These are phyloP conservation scores for Drosophila willistoni DNA, from an alignment of 1,140 invertebrate species.

Conservation along the genomic window DNA sequence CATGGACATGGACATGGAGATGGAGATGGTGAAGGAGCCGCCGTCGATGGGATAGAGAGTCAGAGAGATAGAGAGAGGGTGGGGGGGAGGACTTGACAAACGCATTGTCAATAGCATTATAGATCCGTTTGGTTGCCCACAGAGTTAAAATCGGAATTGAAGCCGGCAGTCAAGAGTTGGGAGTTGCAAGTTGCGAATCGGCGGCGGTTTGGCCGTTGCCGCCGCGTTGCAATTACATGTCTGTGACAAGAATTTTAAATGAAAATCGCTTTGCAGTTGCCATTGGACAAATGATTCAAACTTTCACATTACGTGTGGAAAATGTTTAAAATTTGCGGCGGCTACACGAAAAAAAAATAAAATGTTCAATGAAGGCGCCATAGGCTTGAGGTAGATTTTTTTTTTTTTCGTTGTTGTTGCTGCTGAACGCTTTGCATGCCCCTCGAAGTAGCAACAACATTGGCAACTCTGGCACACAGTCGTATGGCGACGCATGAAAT, in stretches of 20 bases:
- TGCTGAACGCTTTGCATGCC: constrained; percentile 69
- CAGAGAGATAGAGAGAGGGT: not conserved
- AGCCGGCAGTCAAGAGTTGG: constrained; percentile 14
- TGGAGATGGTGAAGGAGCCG: constrained; percentile 15
- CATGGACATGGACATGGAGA: not conserved
- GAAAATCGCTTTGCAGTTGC: constrained; percentile 63
- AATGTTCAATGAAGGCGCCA: constrained; percentile 62
- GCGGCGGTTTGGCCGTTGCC: constrained; percentile 25
- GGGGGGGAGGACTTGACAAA: constrained; percentile 71
- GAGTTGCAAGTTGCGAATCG: constrained; percentile 51
- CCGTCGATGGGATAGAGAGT: not conserved
- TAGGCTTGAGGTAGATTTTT: constrained; percentile 43
- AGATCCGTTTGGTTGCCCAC: constrained; percentile 59
- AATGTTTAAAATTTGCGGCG: constrained; percentile 70
- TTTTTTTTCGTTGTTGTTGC: constrained; percentile 18
- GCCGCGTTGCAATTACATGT: constrained; percentile 53
- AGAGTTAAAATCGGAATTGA: constrained; percentile 20
- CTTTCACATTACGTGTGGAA: constrained; percentile 81
- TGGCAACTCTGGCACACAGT: constrained; percentile 14
- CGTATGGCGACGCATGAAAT: constrained; percentile 72
- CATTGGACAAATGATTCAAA: constrained; percentile 80
- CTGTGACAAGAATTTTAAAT: constrained; percentile 83
- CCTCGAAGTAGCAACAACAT: constrained; percentile 23
- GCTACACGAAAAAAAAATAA: constrained; percentile 11
- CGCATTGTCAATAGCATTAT: constrained; percentile 75